These are phyloP conservation scores for Pristiophorus japonicus DNA, from an alignment of 2,113 vertebrate genomes.

Conservation along the genomic window DNA sequence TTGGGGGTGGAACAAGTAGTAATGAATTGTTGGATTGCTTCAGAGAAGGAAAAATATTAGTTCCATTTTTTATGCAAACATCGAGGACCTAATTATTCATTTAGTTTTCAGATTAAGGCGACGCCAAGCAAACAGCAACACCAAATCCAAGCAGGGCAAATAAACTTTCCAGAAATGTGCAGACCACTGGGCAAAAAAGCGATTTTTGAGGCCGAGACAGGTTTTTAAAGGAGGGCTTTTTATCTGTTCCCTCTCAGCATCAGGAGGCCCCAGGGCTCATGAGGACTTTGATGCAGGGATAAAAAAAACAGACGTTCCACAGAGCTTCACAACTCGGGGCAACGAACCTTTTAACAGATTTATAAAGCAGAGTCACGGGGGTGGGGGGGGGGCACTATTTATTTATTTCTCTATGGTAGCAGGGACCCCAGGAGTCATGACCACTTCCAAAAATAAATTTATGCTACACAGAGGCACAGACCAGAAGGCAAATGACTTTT, in stretches of 20 bases:
- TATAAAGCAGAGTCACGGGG: not conserved
- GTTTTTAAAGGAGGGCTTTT: not conserved
- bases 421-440: not conserved
- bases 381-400: not conserved
- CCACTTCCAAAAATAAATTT: not conserved
- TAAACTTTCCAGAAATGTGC: not conserved
- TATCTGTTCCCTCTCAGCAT: slow-evolving; percentile 11
- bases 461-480: not conserved
- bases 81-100: not conserved
- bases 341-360: not conserved
- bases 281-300: not conserved
- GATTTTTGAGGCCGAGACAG: not conserved
- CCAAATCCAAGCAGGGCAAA: not conserved
- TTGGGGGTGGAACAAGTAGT: not conserved
- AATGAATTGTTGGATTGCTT: not conserved
- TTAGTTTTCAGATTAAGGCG: not conserved
- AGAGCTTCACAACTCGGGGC: not conserved
- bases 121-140: not conserved
- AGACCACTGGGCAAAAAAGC: not conserved
- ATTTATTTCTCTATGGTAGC: not conserved
- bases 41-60: not conserved
- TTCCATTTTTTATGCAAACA: not conserved
- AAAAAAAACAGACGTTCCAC: slow-evolving; percentile 23
- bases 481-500: not conserved
- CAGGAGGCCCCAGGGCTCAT: not conserved